Base-by-base conservation (phyloP, 1,140 invertebrate genomes). In the Eurosta solidaginis region DNA sequence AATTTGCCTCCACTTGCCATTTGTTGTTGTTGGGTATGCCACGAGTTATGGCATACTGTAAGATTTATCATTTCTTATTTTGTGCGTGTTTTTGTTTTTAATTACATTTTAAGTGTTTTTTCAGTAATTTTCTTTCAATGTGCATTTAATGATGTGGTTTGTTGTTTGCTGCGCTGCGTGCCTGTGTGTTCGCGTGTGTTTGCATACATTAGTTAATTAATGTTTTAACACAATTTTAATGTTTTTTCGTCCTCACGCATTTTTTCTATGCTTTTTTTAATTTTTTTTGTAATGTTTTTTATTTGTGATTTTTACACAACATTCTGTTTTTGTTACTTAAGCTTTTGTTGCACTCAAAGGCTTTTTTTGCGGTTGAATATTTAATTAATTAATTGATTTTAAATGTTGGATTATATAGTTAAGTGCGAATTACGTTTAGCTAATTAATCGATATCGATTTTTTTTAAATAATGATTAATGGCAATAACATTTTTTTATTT, bases 381-480 rank as follows among this genome's bases (percentile, higher is more conserved):
- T 40, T 68, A 17, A 68, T 40, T 40, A 68, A 68, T 68, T 68
- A 68, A 68, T 33, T 40, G 59, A 14, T 36, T 68, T 68, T 68
- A 40, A 68, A 68, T 68, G 59, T 33, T 68, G 59, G 17, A 68
- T 68, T 59, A 59, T 33, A 59, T 52, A 10, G 50, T 52, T 12
- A 14, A 22, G 22, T 3, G 3, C 3, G 22, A 27, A n/a, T 12
- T 17, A 33, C 14, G 29, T 27, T 27, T 36, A 33, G 27, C 50
- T 52, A 10, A 52, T 52, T 6, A 22, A n/a, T n/a, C n/a, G n/a
- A n/a, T n/a, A n/a, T n/a, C n/a, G n/a, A n/a, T n/a, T n/a, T n/a
- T n/a, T n/a, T n/a, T n/a, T n/a, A n/a, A n/a, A n/a, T n/a, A n/a
- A n/a, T n/a, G n/a, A n/a, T n/a, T n/a, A n/a, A n/a, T n/a, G n/a